Evolutionary conservation across 2,888 invertebrate genomes (phyloP).

Genomic region (Agrochola lota): DNA sequence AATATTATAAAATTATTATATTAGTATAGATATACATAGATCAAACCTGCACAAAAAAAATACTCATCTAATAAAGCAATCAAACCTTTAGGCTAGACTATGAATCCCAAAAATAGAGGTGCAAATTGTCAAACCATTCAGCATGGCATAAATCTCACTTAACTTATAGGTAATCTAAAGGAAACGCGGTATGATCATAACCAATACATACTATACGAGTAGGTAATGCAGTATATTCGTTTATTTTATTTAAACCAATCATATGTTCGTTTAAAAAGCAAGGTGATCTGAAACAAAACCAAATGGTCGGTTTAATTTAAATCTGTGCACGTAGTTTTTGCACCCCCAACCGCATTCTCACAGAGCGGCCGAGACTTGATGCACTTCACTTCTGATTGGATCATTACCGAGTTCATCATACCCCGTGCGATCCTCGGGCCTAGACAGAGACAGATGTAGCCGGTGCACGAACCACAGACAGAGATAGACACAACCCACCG

Average conservation of each 20-base stretch:
- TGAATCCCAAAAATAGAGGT: not conserved
- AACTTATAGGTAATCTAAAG: slow-evolving; percentile 2
- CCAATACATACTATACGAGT: not conserved
- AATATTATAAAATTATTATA: no score
- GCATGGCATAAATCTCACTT: not conserved
- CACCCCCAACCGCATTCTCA: slow-evolving; percentile 91
- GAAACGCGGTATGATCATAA: slow-evolving; percentile 7
- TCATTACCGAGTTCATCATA: slow-evolving; percentile 91
- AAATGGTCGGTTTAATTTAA: slow-evolving; percentile 89
- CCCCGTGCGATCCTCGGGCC: slow-evolving; percentile 88
- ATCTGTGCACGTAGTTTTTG: slow-evolving; percentile 89
- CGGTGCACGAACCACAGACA: slow-evolving; percentile 46
- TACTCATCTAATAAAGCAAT: no score
- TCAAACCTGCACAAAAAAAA: no score
- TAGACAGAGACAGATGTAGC: slow-evolving; percentile 79
- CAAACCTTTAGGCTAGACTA: not conserved
- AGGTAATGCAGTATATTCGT: slow-evolving; percentile 22
- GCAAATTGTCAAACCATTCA: not conserved
- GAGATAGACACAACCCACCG: slow-evolving; percentile 78
- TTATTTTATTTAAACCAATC: slow-evolving; percentile 56
- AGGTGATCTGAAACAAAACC: slow-evolving; percentile 84
- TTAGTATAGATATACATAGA: no score
- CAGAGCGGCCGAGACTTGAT: slow-evolving; percentile 87
- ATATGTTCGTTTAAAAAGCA: slow-evolving; percentile 67
- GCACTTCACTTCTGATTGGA: slow-evolving; percentile 91